Base-by-base conservation (phyloP, 2,113 vertebrate genomes). In the Oryzias celebensis region DNA sequence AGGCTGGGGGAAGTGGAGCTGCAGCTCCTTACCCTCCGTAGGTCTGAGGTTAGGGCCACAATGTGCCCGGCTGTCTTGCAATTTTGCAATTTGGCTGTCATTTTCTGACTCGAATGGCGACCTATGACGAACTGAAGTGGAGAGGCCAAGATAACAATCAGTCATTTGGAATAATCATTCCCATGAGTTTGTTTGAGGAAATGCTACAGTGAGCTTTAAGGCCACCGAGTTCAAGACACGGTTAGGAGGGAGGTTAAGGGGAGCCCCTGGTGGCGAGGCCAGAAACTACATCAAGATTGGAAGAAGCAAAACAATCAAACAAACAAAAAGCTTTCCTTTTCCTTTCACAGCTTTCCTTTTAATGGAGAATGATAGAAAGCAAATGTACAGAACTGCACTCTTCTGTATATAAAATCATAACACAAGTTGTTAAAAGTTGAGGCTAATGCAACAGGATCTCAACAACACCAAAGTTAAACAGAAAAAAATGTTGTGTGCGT, bases 261-360 rank as follows among this genome's bases (percentile, higher is more conserved):
- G 74, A 81, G 52, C 84, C 81, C 84, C 83, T 86, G 71, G 74
- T 87, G 90, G 84, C 58, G 16, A 15, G 61, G 70, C 8, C 0
- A 48, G 65, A 46, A 68, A 81, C 65, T 16, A 45, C 85, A 85
- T 10, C 31, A 14, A n/a, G 17, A 16, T n/a, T 8, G 5, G 1
- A 31, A 20, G 20, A 15, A 62, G 20, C 20, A 20, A 20, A 20
- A 20, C 20, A 20, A 20, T 20, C 20, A 20, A 20, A 1, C 20
- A 20, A 20, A 20, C 20, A 51, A 10, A 51, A 26, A 62, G 44
- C 7, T 22, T 16, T 14, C n/a, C n/a, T n/a, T n/a, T n/a, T n/a
- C n/a, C n/a, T n/a, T 44, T 8, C 10, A 36, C 26, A 13, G 8
- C 10, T 12, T 36, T 36, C 12, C 8, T 36, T 36, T 36, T 10